Evolutionary conservation across 2,113 vertebrate genomes (phyloP).

Genomic region (Collichthys lucidus): DNA sequence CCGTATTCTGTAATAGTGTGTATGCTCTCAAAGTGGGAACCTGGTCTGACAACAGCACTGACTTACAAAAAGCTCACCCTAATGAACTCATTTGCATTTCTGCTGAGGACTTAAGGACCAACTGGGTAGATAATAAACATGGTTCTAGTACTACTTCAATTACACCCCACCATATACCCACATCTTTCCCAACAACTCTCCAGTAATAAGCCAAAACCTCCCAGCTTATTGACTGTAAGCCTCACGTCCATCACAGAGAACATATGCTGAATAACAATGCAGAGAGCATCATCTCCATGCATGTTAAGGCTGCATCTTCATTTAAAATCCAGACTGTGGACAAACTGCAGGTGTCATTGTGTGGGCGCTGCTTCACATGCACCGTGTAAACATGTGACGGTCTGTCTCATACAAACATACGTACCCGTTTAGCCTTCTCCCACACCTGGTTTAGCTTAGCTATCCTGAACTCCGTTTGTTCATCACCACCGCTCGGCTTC

Average conservation of each 20-base stretch:
- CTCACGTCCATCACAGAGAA: too few relatives aligned
- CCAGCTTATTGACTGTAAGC: neutral
- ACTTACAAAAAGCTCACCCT: too few relatives aligned
- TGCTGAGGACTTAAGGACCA: too few relatives aligned
- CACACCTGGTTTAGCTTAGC: constrained; percentile 93
- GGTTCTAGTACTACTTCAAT: neutral
- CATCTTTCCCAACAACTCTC: neutral
- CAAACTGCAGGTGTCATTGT: too few relatives aligned
- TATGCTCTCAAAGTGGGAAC: too few relatives aligned
- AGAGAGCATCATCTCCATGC: neutral
- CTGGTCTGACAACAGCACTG: too few relatives aligned
- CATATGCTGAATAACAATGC: neutral
- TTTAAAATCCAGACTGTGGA: neutral
- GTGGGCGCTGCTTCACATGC: neutral
- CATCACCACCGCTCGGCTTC: constrained; percentile 60
- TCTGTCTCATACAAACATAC: constrained; percentile 39
- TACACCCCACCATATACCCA: neutral
- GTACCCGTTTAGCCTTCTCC: constrained; percentile 94
- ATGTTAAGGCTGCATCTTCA: neutral
- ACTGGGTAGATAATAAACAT: too few relatives aligned
- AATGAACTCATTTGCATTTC: too few relatives aligned
- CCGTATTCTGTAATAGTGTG: too few relatives aligned
- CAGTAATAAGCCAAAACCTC: neutral
- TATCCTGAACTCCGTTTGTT: constrained; percentile 88
- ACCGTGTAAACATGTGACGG: too few relatives aligned